Conservation (phyloP, 2,113 vertebrate genomes). For the Oncorhynchus tshawytscha region DNA sequence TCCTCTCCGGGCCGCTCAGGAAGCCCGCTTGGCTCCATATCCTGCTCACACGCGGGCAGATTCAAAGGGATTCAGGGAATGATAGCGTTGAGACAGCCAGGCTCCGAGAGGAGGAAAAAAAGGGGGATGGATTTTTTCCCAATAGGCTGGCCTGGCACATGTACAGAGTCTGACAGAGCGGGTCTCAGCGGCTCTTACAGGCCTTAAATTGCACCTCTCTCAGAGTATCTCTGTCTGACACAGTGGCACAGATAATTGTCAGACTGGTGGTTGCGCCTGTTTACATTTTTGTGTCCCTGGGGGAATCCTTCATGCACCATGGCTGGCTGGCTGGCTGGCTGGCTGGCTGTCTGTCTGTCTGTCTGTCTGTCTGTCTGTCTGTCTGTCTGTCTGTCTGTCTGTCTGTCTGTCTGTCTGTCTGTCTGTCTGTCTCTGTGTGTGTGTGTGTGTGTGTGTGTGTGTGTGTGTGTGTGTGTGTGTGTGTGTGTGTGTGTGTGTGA, state of each 20-base stretch:
- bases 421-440: too few relatives aligned
- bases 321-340: too few relatives aligned
- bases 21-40: slow-evolving; percentile 84
- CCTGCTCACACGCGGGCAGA: slow-evolving; percentile 78
- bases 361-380: too few relatives aligned
- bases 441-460: too few relatives aligned
- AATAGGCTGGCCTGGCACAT: slow-evolving; percentile 41
- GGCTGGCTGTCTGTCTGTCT: too few relatives aligned
- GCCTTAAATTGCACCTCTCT: slow-evolving; percentile 39
- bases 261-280: slow-evolving; percentile 8
- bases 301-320: slow-evolving; percentile 28
- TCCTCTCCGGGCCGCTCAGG: slow-evolving; percentile 85
- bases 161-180: slow-evolving; percentile 68
- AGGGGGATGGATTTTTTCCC: neutral
- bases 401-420: too few relatives aligned
- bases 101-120: slow-evolving; percentile 40
- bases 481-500: too few relatives aligned
- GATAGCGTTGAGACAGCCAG: slow-evolving; percentile 61
- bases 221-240: slow-evolving; percentile 39
- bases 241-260: slow-evolving; percentile 19
- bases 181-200: slow-evolving; percentile 62
- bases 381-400: too few relatives aligned
- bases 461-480: too few relatives aligned
- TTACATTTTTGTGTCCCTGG: slow-evolving; percentile 7
- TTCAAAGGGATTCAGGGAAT: slow-evolving; percentile 71